Percentiles rank a stretch among this genome's conserved stretches.
Evolutionary conservation across 2,797 vertebrate genomes (phyloP).

Genomic region (Sebastes cheni): DNA sequence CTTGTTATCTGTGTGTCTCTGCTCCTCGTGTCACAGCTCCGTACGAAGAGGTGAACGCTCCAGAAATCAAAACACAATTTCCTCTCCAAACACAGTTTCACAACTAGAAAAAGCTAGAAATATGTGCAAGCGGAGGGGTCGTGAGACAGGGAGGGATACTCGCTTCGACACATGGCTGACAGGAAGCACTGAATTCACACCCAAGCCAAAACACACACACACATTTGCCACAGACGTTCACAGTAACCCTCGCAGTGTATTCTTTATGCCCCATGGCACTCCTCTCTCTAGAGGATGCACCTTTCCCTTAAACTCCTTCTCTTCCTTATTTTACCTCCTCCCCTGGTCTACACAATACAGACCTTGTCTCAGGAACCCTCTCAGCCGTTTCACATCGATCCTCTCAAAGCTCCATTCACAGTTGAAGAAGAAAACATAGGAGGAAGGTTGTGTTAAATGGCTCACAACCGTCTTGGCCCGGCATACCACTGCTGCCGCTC

Average conservation of each 20-base stretch:
- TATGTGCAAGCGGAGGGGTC: not conserved
- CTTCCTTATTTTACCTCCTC: constrained; percentile 11
- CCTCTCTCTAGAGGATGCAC: constrained; percentile 24
- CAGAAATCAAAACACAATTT: constrained; percentile 12
- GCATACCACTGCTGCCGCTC: constrained; percentile 33
- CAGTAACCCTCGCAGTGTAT: constrained; percentile 8
- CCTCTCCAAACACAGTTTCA: not conserved
- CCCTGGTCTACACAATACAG: constrained; percentile 44
- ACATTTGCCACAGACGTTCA: not conserved
- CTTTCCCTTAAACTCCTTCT: constrained; percentile 21
- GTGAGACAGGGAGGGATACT: too few species aligned
- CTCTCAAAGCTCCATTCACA: constrained; percentile 51
- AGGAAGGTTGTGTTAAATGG: constrained; percentile 54
- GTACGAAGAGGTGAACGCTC: constrained; percentile 16
- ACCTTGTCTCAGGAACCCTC: constrained; percentile 46
- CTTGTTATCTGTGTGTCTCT: not conserved
- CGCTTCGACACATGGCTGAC: too few species aligned
- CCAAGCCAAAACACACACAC: not conserved
- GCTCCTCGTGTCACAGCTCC: not conserved
- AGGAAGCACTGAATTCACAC: too few species aligned
- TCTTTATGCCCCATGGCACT: constrained; percentile 32
- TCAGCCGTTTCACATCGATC: constrained; percentile 16
- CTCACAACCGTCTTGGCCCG: constrained; percentile 50
- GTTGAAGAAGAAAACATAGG: constrained; percentile 37
- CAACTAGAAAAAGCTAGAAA: not conserved